Conservation (phyloP, 2,888 invertebrate genomes). For the Acanthosepion lycidas region DNA sequence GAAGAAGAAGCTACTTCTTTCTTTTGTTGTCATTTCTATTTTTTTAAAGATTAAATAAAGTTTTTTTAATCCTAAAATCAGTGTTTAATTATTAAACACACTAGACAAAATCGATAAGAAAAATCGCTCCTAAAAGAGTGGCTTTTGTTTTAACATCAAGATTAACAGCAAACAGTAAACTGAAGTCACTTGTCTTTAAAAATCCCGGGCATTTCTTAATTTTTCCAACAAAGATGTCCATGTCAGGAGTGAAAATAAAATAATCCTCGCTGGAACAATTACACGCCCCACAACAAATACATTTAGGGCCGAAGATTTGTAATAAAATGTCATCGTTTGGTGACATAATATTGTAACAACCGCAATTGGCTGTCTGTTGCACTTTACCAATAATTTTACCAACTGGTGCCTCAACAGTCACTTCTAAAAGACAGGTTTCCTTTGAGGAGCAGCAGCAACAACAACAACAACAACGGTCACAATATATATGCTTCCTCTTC, state of each 20-base stretch:
- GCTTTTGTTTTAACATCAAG: conserved; percentile 89
- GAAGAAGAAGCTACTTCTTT: too few species aligned
- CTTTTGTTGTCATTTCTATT: too few species aligned
- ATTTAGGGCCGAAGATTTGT: conserved; percentile 67
- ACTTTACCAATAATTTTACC: conserved; percentile 71
- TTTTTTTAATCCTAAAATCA: too few species aligned
- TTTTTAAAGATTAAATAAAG: too few species aligned
- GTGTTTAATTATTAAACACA: too few species aligned
- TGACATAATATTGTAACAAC: conserved; percentile 65
- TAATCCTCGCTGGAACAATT: conserved; percentile 69
- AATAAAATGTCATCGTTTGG: conserved; percentile 62
- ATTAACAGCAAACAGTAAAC: conserved; percentile 83
- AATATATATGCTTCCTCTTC: conserved; percentile 69
- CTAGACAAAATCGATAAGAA: conserved; percentile 79
- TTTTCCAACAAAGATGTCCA: conserved; percentile 54
- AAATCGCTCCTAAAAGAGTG: conserved; percentile 85
- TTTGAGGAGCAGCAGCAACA: conserved; percentile 56
- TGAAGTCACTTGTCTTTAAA: conserved; percentile 67
- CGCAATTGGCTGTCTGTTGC: conserved; percentile 66
- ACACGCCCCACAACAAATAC: conserved; percentile 69
- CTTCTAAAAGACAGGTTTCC: conserved; percentile 64
- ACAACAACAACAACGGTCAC: conserved; percentile 69
- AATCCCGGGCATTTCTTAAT: too few species aligned
- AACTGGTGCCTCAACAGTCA: conserved; percentile 69
- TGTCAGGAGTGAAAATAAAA: conserved; percentile 64